phyloP scores from a whole-genome alignment of 2,888 invertebrate genomes.

The Baccha elongata region DNA sequence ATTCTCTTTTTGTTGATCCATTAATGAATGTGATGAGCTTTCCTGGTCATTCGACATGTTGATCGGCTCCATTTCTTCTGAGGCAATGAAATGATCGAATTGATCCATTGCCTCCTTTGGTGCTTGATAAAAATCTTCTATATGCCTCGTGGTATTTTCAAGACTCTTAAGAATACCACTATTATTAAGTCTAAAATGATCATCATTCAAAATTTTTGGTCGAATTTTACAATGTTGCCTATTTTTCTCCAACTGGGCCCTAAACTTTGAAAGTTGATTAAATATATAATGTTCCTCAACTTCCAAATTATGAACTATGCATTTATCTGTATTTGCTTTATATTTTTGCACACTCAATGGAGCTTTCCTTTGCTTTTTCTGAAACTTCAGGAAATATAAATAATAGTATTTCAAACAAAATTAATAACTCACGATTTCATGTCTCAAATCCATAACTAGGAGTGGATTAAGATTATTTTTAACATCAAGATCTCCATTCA shows the following conservation, averaged over 20 bases:
- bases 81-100: conserved; percentile 71
- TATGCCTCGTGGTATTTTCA: conserved; percentile 76
- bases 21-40: not conserved
- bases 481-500: conserved; percentile 76
- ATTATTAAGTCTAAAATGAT: conserved; percentile 76
- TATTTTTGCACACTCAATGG: conserved; percentile 42
- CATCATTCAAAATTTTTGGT: conserved; percentile 65
- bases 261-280: conserved; percentile 80
- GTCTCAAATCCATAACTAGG: conserved; percentile 81
- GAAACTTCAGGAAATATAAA: conserved; percentile 75
- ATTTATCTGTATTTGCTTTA: conserved; percentile 76
- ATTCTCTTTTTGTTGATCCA: conserved; percentile 2
- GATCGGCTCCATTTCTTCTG: not conserved
- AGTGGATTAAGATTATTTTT: conserved; percentile 77
- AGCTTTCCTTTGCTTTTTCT: conserved; percentile 75
- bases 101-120: conserved; percentile 78
- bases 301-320: conserved; percentile 79
- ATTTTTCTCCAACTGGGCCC: conserved; percentile 78
- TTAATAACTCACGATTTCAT: conserved; percentile 78
- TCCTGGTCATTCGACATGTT: not conserved
- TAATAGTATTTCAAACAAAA: no score
- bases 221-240: conserved; percentile 73
- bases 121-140: conserved; percentile 79
- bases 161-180: conserved; percentile 77
- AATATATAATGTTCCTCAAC: conserved; percentile 80